A percentile compares a stretch with the other conserved stretches of the same genome.
phyloP scores from a whole-genome alignment of 2,797 vertebrate species.

The Eidolon dupreanum region DNA sequence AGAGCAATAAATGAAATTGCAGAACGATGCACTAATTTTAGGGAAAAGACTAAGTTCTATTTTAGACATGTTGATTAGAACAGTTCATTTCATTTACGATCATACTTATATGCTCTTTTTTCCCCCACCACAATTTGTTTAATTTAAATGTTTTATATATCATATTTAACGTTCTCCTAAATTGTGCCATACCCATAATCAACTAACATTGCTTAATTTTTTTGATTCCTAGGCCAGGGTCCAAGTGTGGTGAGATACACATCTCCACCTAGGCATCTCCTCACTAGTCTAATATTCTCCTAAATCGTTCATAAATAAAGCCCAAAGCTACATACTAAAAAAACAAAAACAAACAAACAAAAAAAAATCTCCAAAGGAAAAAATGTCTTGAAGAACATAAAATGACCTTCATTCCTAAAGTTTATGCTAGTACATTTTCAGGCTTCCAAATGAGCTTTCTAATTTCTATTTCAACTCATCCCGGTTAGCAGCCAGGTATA shows the following conservation, averaged over 20 bases:
- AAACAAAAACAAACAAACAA: too few species aligned
- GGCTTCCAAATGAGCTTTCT: background rate
- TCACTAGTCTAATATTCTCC: background rate
- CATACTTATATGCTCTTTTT: background rate
- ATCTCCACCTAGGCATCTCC: background rate
- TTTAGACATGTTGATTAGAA: background rate
- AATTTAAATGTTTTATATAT: background rate
- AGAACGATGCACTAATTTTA: slow-evolving; percentile 19
- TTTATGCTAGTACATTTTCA: background rate
- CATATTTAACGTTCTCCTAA: background rate
- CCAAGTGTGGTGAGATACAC: too few species aligned
- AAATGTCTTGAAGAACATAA: background rate
- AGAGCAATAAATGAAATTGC: background rate
- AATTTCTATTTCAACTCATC: background rate
- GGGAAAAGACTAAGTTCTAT: background rate
- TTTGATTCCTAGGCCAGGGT: background rate
- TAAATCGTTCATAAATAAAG: slow-evolving; percentile 11
- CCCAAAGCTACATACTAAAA: background rate
- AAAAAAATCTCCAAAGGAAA: background rate
- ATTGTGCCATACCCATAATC: background rate
- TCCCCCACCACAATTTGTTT: background rate
- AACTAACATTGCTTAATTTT: background rate
- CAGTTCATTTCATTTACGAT: background rate
- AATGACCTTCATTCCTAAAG: background rate
- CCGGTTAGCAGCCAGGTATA: background rate